Evolutionary conservation across 2,888 invertebrate genomes (phyloP).

Genomic region (Yponomeuta plumbellus): DNA sequence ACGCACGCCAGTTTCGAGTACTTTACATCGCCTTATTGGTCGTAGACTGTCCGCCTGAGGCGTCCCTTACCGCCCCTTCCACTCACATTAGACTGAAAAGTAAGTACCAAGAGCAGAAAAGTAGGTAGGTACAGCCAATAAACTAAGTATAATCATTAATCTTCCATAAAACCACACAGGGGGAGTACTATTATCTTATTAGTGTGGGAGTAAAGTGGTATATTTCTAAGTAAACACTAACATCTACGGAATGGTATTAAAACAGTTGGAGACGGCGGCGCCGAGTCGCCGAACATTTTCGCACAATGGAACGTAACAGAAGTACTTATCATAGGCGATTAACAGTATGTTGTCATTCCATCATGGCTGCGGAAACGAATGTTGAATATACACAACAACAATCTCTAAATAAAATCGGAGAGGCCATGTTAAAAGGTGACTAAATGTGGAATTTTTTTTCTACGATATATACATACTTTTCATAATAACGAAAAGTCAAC

Average conservation of each 20-base stretch:
- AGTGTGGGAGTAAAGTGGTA: neutral
- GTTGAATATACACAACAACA: too few relatives aligned
- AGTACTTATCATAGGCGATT: neutral
- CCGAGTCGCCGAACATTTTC: slow-evolving; percentile 31
- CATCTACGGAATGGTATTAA: slow-evolving; percentile 28
- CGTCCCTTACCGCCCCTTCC: too few relatives aligned
- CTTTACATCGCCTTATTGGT: too few relatives aligned
- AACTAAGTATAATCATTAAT: neutral
- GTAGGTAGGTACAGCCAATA: neutral
- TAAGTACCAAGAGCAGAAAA: neutral
- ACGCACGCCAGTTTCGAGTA: too few relatives aligned
- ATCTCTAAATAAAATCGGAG: too few relatives aligned
- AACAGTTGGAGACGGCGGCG: slow-evolving; percentile 37
- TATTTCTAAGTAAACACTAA: neutral
- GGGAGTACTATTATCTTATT: neutral
- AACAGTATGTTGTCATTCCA: neutral
- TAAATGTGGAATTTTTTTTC: too few relatives aligned
- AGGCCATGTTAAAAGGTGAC: too few relatives aligned
- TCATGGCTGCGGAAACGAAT: too few relatives aligned
- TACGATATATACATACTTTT: too few relatives aligned
- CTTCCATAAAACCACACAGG: neutral
- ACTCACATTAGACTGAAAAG: too few relatives aligned
- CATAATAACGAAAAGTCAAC: too few relatives aligned
- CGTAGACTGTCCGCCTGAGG: too few relatives aligned
- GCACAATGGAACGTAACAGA: neutral